phyloP scores from a whole-genome alignment of 53 echinoderm and acorn worm genomes.

The Pentamera pediparva region DNA sequence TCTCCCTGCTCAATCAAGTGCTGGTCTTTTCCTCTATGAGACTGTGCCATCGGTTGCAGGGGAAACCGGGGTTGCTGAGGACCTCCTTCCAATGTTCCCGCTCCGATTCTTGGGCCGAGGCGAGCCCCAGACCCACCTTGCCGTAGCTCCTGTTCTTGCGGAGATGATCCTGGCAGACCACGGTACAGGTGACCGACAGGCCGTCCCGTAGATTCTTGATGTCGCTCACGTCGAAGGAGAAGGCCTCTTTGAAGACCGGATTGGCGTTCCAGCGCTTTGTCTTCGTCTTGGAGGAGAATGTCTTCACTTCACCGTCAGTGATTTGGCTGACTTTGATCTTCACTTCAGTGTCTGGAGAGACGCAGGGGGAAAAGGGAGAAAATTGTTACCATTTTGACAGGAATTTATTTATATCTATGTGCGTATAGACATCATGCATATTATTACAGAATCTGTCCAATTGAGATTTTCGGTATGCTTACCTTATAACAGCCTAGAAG shows the following conservation, averaged over 20 bases:
- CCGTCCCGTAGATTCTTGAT: conserved; percentile 66
- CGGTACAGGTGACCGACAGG: conserved; percentile 48
- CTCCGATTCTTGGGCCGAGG: conserved; percentile 44
- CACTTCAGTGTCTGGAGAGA: conserved; percentile 48
- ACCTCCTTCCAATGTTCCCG: conserved; percentile 47
- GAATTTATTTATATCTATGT: no score
- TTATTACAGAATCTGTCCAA: no score
- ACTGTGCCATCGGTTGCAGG: conserved; percentile 52
- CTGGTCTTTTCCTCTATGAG: conserved; percentile 2
- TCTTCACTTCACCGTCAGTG: conserved; percentile 32
- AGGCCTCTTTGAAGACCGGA: conserved; percentile 69
- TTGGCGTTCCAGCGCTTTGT: conserved; percentile 23
- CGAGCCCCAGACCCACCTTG: conserved; percentile 54
- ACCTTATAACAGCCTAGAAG: no score
- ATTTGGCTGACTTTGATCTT: conserved; percentile 62
- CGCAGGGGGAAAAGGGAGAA: no score
- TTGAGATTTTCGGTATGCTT: no score
- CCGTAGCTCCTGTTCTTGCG: conserved; percentile 43
- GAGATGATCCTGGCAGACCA: conserved; percentile 29
- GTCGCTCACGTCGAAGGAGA: conserved; percentile 54
- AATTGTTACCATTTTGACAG: no score
- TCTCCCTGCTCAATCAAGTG: no score
- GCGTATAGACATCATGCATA: no score
- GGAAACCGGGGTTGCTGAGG: conserved; percentile 39
- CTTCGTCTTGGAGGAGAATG: conserved; percentile 30